phyloP scores from a whole-genome alignment of 2,113 vertebrate species.

The Brevimyrus niger region DNA sequence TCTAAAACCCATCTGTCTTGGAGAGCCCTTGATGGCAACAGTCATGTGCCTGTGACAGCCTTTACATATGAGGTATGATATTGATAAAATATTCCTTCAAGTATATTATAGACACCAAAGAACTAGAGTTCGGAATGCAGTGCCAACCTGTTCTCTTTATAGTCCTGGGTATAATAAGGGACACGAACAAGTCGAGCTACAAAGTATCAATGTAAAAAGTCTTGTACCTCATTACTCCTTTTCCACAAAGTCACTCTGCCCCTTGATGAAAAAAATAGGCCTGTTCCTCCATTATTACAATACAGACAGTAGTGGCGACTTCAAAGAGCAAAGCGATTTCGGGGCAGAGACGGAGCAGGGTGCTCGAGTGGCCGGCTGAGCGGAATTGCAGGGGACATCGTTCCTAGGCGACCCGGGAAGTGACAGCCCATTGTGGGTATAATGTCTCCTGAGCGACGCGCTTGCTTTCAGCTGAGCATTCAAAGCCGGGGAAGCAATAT shows the following conservation, averaged over 20 bases:
- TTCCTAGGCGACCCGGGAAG: background rate
- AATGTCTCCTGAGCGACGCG: background rate
- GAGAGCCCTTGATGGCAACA: conserved; percentile 32
- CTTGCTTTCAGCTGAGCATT: background rate
- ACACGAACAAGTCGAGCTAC: background rate
- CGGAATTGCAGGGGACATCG: background rate
- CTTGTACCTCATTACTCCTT: background rate
- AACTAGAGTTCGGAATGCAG: background rate
- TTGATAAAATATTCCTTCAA: background rate
- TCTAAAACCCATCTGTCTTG: background rate
- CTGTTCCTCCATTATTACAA: background rate
- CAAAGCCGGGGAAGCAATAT: background rate
- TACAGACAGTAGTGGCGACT: background rate
- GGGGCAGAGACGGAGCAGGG: background rate
- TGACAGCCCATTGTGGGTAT: background rate
- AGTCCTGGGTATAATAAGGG: background rate
- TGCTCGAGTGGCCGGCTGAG: background rate
- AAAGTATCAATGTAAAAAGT: background rate
- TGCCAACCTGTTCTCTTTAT: background rate
- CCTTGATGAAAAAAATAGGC: background rate
- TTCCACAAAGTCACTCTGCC: background rate
- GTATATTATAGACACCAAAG: background rate
- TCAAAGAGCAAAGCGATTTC: background rate
- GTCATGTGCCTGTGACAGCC: background rate
- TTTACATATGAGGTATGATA: background rate